phyloP scores from a whole-genome alignment of 2,888 invertebrate genomes.

The Drosophila koepferae region DNA sequence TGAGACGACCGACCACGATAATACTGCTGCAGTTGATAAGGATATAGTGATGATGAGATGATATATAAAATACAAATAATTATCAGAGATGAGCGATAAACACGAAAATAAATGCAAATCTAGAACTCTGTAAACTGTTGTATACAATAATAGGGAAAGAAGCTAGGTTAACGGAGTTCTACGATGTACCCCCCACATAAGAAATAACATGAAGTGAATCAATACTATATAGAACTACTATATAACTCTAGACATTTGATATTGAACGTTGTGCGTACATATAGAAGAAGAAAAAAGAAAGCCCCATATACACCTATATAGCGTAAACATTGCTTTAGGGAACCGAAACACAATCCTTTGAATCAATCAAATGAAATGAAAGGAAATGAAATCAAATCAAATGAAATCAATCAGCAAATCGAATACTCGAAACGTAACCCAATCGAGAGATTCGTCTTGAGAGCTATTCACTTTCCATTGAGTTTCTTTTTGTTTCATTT shows the following conservation, averaged over 20 bases:
- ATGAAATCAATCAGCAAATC: conserved; percentile 1
- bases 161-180: not conserved
- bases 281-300: not conserved
- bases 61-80: not conserved
- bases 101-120: conserved; percentile 2
- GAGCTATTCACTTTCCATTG: not conserved
- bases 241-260: conserved; percentile 24
- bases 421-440: not conserved
- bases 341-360: conserved; percentile 24
- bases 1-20: not conserved
- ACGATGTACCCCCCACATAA: not conserved
- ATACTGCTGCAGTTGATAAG: conserved; percentile 16
- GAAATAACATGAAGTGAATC: conserved; percentile 2
- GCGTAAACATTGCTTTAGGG: conserved; percentile 28
- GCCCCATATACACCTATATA: conserved; percentile 15
- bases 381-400: conserved; percentile 2
- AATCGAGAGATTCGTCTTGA: not conserved
- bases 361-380: conserved; percentile 8
- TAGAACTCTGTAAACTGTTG: conserved; percentile 11
- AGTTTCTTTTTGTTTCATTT: not conserved
- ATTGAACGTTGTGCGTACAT: conserved; percentile 37
- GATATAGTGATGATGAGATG: conserved; percentile 5
- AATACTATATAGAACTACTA: conserved; percentile 7
- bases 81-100: conserved; percentile 11
- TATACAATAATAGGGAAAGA: not conserved